Evolutionary conservation across 1,140 invertebrate genomes (phyloP), one percentile per base, ranked within the genome.

Genomic region (Goniozus legneri): DNA sequence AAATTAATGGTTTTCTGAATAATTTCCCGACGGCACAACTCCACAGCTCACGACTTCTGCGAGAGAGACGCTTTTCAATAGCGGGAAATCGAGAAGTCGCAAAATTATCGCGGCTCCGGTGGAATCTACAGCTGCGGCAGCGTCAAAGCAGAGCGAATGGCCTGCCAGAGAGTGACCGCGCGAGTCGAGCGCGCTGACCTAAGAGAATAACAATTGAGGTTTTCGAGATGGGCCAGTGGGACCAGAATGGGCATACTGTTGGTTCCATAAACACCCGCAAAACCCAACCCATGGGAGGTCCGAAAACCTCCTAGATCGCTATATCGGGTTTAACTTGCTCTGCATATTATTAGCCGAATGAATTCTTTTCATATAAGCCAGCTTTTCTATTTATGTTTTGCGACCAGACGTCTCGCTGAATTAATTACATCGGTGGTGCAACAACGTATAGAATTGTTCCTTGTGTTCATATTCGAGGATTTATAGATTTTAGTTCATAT

Each of bases 251-350:
- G 50, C 52, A 47, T 50, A 27, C 46, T 41, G 47, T 59, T 55
- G 36, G 38, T 40, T 52, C 42, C 41, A 49, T 53, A 53, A 59
- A 47, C 44, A 52, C 49, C 52, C 56, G 44, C 56, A 57, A 52
- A 54, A 50, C 27, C 36, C 54, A 41, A 43, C 44, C 47, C 46
- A 16, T 34, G 16, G 15, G 12, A 32, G 13, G 15, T 15, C 47
- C 36, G 34, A 19, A 44, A 50, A 27, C 20, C 38, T 22, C 15
- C 16, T 32, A 31, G 44, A 46, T 14, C 31, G 44, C 36, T 46
- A 35, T 18, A 30, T 30, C 32, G 22, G 32, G 20, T 12, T 41
- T 27, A 13, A 14, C 4, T 30, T 12, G 16, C 13, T 12, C 16
- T 21, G 24, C 24, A 4, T n/a, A n/a, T 27, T 27, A 27, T 10